phyloP scores from a whole-genome alignment of 2,113 vertebrate species.

The Crypturellus undulatus region DNA sequence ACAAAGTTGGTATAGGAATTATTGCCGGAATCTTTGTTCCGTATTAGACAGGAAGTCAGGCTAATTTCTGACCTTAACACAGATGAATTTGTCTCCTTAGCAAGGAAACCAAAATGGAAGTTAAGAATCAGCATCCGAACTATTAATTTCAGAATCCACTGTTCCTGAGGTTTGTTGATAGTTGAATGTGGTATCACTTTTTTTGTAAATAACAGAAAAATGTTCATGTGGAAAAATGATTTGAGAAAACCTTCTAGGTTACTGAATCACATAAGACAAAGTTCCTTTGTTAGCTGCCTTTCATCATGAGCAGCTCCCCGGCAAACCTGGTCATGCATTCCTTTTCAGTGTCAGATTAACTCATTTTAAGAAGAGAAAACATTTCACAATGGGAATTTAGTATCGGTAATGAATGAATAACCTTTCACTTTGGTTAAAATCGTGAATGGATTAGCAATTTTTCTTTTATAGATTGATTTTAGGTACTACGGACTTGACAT shows the following conservation, averaged over 20 bases:
- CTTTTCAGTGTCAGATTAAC: neutral
- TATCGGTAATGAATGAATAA: neutral
- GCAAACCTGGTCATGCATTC: neutral
- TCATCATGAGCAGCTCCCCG: neutral
- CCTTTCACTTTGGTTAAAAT: neutral
- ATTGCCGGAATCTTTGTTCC: neutral
- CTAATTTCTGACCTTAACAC: neutral
- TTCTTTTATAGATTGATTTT: neutral
- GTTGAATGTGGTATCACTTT: neutral
- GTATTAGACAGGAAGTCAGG: neutral
- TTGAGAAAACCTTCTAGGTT: neutral
- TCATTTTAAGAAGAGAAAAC: neutral
- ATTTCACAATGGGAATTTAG: neutral
- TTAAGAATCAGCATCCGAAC: neutral
- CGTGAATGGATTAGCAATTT: neutral
- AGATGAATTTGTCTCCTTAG: neutral
- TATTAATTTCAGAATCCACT: neutral
- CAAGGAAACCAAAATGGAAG: neutral
- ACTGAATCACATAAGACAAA: neutral
- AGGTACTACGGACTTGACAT: neutral
- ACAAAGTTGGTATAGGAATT: rapidly evolving
- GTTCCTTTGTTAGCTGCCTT: neutral
- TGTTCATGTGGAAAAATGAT: neutral
- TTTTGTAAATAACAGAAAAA: neutral
- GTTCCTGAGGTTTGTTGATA: neutral